Conservation (phyloP, 2,888 invertebrate species). For the Tinea semifulvella region DNA sequence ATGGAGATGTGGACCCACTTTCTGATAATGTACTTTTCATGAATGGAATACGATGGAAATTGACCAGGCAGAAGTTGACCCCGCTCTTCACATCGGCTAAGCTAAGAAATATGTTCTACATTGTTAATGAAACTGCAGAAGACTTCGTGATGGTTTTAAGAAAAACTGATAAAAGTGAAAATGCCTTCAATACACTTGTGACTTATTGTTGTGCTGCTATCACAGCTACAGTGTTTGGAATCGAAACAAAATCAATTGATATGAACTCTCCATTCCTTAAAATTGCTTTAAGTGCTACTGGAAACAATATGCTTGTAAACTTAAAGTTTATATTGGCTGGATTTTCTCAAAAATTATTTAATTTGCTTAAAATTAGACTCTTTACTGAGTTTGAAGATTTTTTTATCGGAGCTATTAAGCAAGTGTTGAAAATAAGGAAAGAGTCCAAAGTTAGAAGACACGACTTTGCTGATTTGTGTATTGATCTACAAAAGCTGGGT, state of each 20-base stretch:
- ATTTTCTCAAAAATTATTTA: conserved; percentile 24
- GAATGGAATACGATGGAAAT: conserved; percentile 38
- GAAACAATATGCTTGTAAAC: conserved; percentile 23
- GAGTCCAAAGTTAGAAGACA: conserved; percentile 30
- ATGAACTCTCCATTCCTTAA: conserved; percentile 38
- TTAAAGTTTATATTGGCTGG: conserved; percentile 26
- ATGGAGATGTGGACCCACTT: conserved; percentile 28
- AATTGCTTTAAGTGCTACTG: conserved; percentile 25
- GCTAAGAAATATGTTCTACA: conserved; percentile 44
- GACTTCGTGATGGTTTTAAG: conserved; percentile 35
- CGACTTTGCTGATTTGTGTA: conserved; percentile 41
- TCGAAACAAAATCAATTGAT: conserved; percentile 29
- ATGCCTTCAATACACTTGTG: conserved; percentile 27
- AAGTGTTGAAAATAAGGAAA: conserved; percentile 33
- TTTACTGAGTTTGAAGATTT: conserved; percentile 33
- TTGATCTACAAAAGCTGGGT: conserved; percentile 36
- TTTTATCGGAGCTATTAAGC: conserved; percentile 38
- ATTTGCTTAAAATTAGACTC: conserved; percentile 28
- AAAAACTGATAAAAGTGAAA: conserved; percentile 23
- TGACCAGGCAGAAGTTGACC: conserved; percentile 38
- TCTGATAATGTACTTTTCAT: conserved; percentile 33
- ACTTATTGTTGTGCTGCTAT: conserved; percentile 35
- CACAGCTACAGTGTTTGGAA: conserved; percentile 42
- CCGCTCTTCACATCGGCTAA: conserved; percentile 42
- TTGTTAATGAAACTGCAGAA: conserved; percentile 36